phyloP scores from a whole-genome alignment of 2,797 vertebrate species.

The Gymnodraco acuticeps region DNA sequence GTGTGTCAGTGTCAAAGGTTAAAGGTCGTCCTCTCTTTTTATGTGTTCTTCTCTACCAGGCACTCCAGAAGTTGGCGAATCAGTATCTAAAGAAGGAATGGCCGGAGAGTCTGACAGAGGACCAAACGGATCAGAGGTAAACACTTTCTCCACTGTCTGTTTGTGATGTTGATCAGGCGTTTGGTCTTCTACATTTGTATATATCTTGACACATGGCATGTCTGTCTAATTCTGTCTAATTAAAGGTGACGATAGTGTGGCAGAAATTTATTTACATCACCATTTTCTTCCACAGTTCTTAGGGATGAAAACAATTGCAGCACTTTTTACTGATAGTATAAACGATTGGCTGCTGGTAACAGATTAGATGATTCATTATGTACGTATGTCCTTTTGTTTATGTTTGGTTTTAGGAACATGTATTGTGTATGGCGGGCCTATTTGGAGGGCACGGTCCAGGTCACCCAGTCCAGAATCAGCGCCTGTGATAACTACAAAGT shows the following conservation, averaged over 20 bases:
- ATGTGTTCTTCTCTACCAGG: constrained; percentile 79
- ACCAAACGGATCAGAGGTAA: constrained; percentile 91
- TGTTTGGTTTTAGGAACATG: constrained; percentile 87
- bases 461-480: constrained; percentile 92
- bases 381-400: too few relatives aligned
- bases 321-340: too few relatives aligned
- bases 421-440: constrained; percentile 95
- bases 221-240: too few relatives aligned
- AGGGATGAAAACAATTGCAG: too few relatives aligned
- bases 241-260: too few relatives aligned
- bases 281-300: too few relatives aligned
- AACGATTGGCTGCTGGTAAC: too few relatives aligned
- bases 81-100: constrained; percentile 97
- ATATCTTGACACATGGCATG: too few relatives aligned
- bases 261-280: too few relatives aligned
- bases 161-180: background rate
- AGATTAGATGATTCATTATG: too few relatives aligned
- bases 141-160: background rate
- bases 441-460: constrained; percentile 93
- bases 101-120: constrained; percentile 89
- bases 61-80: constrained; percentile 95
- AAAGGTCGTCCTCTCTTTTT: constrained; percentile 36
- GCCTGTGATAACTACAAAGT: constrained; percentile 95
- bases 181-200: background rate
- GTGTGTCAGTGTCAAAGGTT: constrained; percentile 48